phyloP scores from a whole-genome alignment of 1,140 invertebrate species.

The Linepithema humile region DNA sequence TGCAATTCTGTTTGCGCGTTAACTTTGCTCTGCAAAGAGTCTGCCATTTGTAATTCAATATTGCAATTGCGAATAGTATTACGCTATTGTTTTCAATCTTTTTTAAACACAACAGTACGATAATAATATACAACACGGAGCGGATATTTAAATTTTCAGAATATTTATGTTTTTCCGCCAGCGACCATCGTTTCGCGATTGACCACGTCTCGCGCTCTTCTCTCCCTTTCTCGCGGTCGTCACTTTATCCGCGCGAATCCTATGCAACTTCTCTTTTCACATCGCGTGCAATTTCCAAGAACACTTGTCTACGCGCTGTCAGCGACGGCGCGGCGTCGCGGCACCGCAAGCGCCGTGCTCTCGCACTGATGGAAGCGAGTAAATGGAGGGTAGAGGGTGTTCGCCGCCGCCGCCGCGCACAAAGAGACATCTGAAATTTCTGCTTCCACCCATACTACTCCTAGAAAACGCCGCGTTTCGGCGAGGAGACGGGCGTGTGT shows the following conservation, averaged over 20 bases:
- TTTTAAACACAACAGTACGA: too few relatives aligned
- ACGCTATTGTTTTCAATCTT: background rate
- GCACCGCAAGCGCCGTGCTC: constrained; percentile 10
- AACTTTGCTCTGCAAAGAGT: background rate
- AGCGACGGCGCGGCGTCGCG: constrained; percentile 63
- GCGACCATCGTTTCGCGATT: background rate
- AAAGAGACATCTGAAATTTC: constrained; percentile 78
- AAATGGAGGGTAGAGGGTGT: constrained; percentile 55
- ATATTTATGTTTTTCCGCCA: background rate
- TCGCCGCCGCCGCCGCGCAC: constrained; percentile 23
- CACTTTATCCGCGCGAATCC: constrained; percentile 23
- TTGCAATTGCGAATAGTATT: background rate
- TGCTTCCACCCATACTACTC: constrained; percentile 28
- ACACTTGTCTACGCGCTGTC: constrained; percentile 71
- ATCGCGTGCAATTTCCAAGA: constrained; percentile 66
- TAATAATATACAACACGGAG: too few relatives aligned
- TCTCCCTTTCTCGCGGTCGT: background rate
- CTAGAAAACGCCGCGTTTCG: constrained; percentile 69
- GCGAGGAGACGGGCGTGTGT: background rate
- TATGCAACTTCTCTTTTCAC: constrained; percentile 35
- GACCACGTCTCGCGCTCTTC: background rate
- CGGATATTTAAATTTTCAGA: background rate
- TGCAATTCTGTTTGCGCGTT: background rate
- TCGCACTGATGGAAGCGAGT: constrained; percentile 50
- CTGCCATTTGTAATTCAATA: background rate